Evolutionary conservation across 2,888 invertebrate genomes (phyloP), one percentile per base, ranked within the genome.

Genomic region (Nyleta sp.): DNA sequence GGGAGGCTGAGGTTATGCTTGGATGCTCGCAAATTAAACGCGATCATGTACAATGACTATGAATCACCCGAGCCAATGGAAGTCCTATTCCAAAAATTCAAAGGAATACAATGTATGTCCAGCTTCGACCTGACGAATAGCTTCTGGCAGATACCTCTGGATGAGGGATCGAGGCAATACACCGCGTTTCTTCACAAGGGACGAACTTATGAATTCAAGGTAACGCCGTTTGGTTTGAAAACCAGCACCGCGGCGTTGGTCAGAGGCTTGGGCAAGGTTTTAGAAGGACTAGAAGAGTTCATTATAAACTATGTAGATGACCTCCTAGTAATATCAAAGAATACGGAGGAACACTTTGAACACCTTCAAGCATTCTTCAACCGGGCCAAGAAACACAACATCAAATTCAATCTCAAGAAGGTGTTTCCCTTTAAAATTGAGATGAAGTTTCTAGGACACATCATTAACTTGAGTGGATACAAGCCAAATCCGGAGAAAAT

Each of bases 91-190:
- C 50, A 52, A 31, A 52, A 52, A 17, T 52, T 52, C 11, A 2
- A 17, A 10, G 33, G 33, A 3, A 13, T 11, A 7, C 4, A 33
- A 31, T 52, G 15, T 17, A 33, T 52, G 50, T 52, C 50, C 6
- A 17, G 17, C 8, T 52, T 28, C n/a, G 50, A 52, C 15, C 33
- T 52, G 1, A 52, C 33, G 1, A 52, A 52, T 11, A 52, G 50
- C 18, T 52, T 52, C 24, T 52, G 50, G 50, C 50, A 52, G 31
- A 33, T 52, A 8, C 50, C 50, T 8, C 11, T 52, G 17, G 31
- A 15, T 1, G 10, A 15, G 8, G 15, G 11, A 4, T 52, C 31
- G 15, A 3, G 50, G 1, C 13, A 52, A 31, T 52, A 17, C 11
- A 52, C 50, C 0, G 50, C 50, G 7, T 52, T 52, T 11, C 17